phyloP scores from a whole-genome alignment of 1,140 invertebrate genomes.

The Neoseiulus cucumeris region DNA sequence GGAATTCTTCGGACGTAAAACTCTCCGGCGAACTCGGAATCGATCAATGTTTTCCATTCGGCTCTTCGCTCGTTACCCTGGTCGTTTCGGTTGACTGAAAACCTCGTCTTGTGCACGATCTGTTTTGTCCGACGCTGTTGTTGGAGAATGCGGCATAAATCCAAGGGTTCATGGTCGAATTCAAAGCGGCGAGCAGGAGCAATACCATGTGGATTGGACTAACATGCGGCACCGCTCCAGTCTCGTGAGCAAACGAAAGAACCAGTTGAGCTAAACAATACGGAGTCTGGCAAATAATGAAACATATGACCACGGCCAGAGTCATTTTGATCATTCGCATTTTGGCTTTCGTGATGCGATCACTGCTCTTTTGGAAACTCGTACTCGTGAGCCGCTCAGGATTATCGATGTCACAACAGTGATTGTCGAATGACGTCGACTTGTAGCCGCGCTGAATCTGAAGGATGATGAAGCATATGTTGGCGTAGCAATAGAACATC shows the following conservation, averaged over 20 bases:
- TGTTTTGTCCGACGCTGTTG: background rate
- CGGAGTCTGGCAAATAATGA: constrained; percentile 45
- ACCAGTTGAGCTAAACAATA: no score
- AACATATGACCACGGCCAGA: constrained; percentile 46
- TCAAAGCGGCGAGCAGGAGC: constrained; percentile 46
- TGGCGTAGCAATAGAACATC: constrained; percentile 16
- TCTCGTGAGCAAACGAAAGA: constrained; percentile 46
- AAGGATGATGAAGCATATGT: constrained; percentile 19
- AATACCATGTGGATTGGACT: constrained; percentile 40
- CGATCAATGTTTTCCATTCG: no score
- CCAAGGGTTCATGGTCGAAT: constrained; percentile 59
- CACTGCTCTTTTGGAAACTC: constrained; percentile 26
- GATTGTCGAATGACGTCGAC: no score
- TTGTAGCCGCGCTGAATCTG: constrained; percentile 15
- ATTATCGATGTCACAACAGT: no score
- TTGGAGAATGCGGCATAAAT: constrained; percentile 38
- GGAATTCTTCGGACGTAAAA: no score
- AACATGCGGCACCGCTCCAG: no score
- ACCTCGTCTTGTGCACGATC: no score
- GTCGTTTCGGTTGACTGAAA: no score
- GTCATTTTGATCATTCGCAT: constrained; percentile 55
- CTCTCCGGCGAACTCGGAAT: no score
- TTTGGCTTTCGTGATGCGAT: constrained; percentile 35
- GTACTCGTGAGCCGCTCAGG: no score
- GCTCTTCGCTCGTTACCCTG: no score